Evolutionary conservation across 2,888 invertebrate genomes (phyloP), one percentile per base, ranked within the genome.

Genomic region (Lysandra bellargus): DNA sequence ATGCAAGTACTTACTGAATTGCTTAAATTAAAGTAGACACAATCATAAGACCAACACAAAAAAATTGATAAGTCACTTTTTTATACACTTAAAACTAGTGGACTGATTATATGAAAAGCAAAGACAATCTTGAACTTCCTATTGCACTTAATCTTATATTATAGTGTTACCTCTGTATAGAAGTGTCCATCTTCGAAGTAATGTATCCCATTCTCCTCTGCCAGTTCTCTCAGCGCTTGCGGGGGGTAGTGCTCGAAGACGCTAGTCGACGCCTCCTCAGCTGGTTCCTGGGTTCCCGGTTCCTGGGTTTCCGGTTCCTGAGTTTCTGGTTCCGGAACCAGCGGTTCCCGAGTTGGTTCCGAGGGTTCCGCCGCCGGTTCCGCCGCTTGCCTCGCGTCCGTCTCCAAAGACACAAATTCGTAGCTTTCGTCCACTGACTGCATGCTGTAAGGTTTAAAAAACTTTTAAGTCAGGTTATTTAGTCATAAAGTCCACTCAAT

Each of bases 181-280:
- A 98, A 98, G 91, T 98, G 98, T 79, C 98, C 98, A 92, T 98
- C 98, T 88, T 98, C 98, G 85, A 97, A 97, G 90, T 98, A 98
- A 88, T 98, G 98, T 79, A 98, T 97, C 57, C 98, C 98, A 86
- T 97, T 97, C 88, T 98, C 98, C 82, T 97, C 95, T 75, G 96
- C 96, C 76, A 98, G 95, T 84, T 97, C 96, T 86, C 96, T 95
- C 82, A 97, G 95, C 53, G 96, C 93, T 73, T 95, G 95, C 80
- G 97, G 97, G 81, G 96, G 96, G 89, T 96, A 97, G 82, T 88
- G 86, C 14, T 90, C 90, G 86, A 91, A 92, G 80, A 92, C 88
- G 75, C 86, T 83, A 12, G 40, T 44, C n/a, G 37, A 37, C 61
- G 82, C 85, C 33, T 83, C 82, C 83, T 76, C 81, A 81, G 80